Conservation (phyloP, 53 echinoderm and acorn worm species). For the Arbacia lixula region DNA sequence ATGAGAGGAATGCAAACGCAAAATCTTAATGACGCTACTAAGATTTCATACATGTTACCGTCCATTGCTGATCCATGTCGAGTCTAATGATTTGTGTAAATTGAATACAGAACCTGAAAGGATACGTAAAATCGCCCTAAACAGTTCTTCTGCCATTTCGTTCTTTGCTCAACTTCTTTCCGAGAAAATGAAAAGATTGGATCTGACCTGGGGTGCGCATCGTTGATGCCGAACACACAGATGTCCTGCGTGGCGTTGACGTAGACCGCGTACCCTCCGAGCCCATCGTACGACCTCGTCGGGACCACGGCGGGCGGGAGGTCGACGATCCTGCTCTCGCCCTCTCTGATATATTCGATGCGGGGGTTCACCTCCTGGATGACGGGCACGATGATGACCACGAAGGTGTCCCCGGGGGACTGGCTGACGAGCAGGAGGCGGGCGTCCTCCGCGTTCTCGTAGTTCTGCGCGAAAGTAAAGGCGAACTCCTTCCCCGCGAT, state of each 20-base stretch:
- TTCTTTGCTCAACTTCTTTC: too few relatives aligned
- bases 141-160: too few relatives aligned
- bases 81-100: too few relatives aligned
- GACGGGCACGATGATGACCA: conserved; percentile 50
- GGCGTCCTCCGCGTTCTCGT: conserved; percentile 38
- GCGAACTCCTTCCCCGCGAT: conserved; percentile 64
- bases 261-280: conserved; percentile 38
- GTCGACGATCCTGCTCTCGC: not conserved
- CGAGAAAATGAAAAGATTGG: too few relatives aligned
- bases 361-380: conserved; percentile 8
- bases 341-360: conserved; percentile 29
- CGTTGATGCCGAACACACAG: conserved; percentile 64
- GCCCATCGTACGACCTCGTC: conserved; percentile 24
- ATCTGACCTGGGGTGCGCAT: conserved; percentile 68
- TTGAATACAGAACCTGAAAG: too few relatives aligned
- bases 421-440: conserved; percentile 36
- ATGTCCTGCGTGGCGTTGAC: conserved; percentile 59
- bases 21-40: too few relatives aligned
- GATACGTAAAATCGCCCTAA: too few relatives aligned
- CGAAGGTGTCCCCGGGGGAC: conserved; percentile 36
- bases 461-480: conserved; percentile 72
- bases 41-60: too few relatives aligned
- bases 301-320: conserved; percentile 53
- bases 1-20: too few relatives aligned
- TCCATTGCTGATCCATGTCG: too few relatives aligned